phyloP scores from a whole-genome alignment of 2,888 invertebrate species.

The Dasysyrphus albostriatus region DNA sequence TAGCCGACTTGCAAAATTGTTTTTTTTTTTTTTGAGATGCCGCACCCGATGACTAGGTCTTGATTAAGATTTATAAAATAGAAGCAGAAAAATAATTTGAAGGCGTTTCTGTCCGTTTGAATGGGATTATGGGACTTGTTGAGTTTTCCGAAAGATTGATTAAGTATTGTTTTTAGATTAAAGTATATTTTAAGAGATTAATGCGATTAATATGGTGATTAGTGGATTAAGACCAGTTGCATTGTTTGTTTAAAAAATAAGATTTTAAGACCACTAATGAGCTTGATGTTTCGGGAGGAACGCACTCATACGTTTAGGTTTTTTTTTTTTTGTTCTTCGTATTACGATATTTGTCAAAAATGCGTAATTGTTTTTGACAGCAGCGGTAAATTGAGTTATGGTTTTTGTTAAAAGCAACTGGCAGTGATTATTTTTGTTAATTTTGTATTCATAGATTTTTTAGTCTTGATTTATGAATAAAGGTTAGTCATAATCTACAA shows the following conservation, averaged over 20 bases:
- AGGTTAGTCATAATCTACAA: background rate
- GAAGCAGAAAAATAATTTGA: constrained; percentile 27
- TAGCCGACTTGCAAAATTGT: constrained; percentile 53
- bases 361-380: constrained; percentile 36
- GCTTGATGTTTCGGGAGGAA: constrained; percentile 19
- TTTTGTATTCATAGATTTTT: constrained; percentile 1
- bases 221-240: constrained; percentile 42
- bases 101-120: constrained; percentile 48
- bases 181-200: constrained; percentile 20
- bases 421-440: constrained; percentile 7
- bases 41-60: constrained; percentile 50
- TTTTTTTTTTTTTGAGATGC: constrained; percentile 38
- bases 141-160: constrained; percentile 45
- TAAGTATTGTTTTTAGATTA: constrained; percentile 50
- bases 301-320: background rate
- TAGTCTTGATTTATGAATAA: background rate
- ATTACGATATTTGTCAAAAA: constrained; percentile 21
- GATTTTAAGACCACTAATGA: constrained; percentile 42
- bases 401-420: constrained; percentile 14
- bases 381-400: constrained; percentile 7
- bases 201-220: constrained; percentile 42
- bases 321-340: background rate
- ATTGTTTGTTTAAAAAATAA: constrained; percentile 45
- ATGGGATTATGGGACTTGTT: constrained; percentile 44
- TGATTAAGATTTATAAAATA: constrained; percentile 44